Percentiles rank a stretch among this genome's conserved stretches.
Conservation (phyloP, 2,797 vertebrate species). For the Eulemur coronatus region DNA sequence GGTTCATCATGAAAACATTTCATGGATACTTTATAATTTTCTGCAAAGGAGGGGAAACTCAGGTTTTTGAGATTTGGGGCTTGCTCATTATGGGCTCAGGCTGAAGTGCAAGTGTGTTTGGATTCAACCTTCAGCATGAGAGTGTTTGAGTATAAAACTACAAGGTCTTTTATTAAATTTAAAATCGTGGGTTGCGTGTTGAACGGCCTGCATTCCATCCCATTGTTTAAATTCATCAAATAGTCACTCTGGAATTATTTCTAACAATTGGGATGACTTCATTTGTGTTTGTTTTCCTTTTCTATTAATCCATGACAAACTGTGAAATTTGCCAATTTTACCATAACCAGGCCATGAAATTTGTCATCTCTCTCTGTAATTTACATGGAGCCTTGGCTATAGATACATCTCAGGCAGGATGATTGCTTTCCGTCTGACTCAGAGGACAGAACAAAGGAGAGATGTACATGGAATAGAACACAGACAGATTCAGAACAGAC, state of each 20-base stretch:
- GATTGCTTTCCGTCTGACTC: conserved; percentile 66
- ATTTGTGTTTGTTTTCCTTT: conserved; percentile 83
- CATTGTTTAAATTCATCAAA: conserved; percentile 77
- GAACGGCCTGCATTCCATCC: conserved; percentile 67
- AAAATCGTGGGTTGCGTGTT: conserved; percentile 68
- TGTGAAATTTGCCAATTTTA: conserved; percentile 82
- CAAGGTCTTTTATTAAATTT: conserved; percentile 78
- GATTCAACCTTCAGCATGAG: conserved; percentile 25
- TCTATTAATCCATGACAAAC: conserved; percentile 82
- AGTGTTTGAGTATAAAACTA: conserved; percentile 50
- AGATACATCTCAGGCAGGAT: conserved; percentile 52
- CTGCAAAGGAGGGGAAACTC: conserved; percentile 70
- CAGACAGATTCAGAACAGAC: conserved; percentile 39
- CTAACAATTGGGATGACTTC: conserved; percentile 80
- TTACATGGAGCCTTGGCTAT: conserved; percentile 74
- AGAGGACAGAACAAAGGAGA: conserved; percentile 68
- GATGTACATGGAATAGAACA: background rate
- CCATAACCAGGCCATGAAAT: conserved; percentile 77
- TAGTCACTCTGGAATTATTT: conserved; percentile 78
- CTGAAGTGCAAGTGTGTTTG: conserved; percentile 58
- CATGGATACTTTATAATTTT: conserved; percentile 78
- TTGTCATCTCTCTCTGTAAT: conserved; percentile 75
- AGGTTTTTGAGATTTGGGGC: conserved; percentile 65
- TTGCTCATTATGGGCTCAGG: conserved; percentile 72
- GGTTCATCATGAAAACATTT: conserved; percentile 77